Base-by-base conservation (phyloP, 2,797 vertebrate species). In the Hippocampus kuda region DNA sequence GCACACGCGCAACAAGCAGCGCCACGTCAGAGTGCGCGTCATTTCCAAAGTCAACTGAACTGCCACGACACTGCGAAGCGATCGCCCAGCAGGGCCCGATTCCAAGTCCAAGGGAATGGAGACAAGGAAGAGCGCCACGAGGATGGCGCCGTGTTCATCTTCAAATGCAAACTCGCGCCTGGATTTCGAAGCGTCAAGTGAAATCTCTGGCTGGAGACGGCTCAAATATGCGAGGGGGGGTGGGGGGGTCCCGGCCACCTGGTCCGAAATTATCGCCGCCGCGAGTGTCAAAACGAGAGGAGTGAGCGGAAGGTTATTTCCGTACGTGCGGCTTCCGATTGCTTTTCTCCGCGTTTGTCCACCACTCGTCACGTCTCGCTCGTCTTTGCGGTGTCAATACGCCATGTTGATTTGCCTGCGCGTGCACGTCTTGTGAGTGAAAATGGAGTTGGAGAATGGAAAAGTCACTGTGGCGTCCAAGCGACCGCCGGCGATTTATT, bases 181-280 rank as follows among this genome's bases (percentile, higher is more conserved):
- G 27, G 13, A 16, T 70, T 70, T 38, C 57, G 68, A 85, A 88
- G 88, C 83, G 81, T 86, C 87, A 90, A n/a, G 70, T 77, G 22
- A 88, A 86, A 90, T 86, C 81, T 78, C 26, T 0, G 78, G 78
- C 83, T 82, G 75, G 72, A 72, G 78, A 12, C 46, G 79, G 76
- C 78, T 77, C 34, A 34, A 34, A 34, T 34, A 77, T 77, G 73
- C 59, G 71, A 7, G 34, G 34, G 34, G 34, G 27, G 27, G 27
- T n/a, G 70, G 70, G 71, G 74, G 62, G 70, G 70, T 71, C 73
- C 79, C 68, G 72, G 38, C 34, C 61, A 66, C 67, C 51, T 65
- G 10, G 1, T 38, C 57, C 59, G 56, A 66, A 15, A 59, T 15
- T 16, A 38, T 18, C 15, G 13, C 15, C 2, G 65, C 77, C 68